Conservation (phyloP, 2,888 invertebrate species). For the Nebria brevicollis region DNA sequence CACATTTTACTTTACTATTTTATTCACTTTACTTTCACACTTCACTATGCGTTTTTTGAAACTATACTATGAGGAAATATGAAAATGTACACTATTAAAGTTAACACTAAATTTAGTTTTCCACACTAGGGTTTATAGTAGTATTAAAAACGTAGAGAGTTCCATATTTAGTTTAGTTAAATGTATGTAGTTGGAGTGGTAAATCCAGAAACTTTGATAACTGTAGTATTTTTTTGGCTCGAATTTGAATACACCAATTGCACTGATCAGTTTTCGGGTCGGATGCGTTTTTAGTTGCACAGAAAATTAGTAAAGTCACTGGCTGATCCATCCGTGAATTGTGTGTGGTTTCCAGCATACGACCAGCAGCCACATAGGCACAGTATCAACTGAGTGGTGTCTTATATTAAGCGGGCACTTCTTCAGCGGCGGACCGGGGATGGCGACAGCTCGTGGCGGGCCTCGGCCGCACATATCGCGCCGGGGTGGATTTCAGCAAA, state of each 20-base stretch:
- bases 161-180: too few relatives aligned
- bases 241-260: too few relatives aligned
- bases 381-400: background rate
- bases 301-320: background rate
- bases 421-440: constrained; percentile 1
- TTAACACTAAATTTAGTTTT: too few relatives aligned
- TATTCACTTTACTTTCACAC: too few relatives aligned
- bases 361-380: background rate
- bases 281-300: background rate
- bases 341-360: background rate
- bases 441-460: background rate
- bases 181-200: too few relatives aligned
- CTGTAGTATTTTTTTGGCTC: too few relatives aligned
- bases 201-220: too few relatives aligned
- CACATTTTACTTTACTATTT: background rate
- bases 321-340: constrained; percentile 3
- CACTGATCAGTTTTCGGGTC: background rate
- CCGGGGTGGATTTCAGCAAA: background rate
- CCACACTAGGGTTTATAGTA: too few relatives aligned
- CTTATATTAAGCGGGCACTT: background rate
- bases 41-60: too few relatives aligned
- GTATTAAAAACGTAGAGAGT: too few relatives aligned
- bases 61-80: too few relatives aligned
- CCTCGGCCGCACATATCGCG: background rate
- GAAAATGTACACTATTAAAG: too few relatives aligned